Conservation (phyloP, 1,140 invertebrate genomes). For the Meteorus sp. region DNA sequence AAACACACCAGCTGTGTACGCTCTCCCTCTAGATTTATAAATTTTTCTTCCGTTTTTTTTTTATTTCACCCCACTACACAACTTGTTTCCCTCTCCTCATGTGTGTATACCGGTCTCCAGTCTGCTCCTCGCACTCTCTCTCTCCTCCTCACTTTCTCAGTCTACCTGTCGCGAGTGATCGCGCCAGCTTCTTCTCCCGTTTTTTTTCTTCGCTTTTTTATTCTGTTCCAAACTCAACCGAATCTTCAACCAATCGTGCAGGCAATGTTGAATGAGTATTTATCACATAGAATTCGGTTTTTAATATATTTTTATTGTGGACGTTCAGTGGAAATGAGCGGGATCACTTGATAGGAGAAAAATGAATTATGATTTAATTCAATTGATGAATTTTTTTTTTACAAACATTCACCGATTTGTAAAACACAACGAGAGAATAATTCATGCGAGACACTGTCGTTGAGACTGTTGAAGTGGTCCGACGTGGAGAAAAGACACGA, state of each 20-base stretch:
- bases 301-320: too few species aligned
- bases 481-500: conserved; percentile 7
- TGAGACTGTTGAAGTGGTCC: conserved; percentile 3
- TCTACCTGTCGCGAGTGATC: conserved; percentile 6
- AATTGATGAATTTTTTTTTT: neutral
- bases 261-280: too few species aligned
- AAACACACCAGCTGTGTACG: conserved; percentile 23
- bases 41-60: neutral
- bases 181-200: neutral
- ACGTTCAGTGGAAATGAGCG: too few species aligned
- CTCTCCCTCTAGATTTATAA: conserved; percentile 21
- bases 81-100: neutral
- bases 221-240: neutral
- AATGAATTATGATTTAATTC: too few species aligned
- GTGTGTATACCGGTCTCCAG: too few species aligned
- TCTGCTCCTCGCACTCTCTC: neutral
- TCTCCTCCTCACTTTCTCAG: conserved; percentile 14
- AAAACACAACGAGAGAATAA: conserved; percentile 1
- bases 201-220: neutral
- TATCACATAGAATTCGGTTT: too few species aligned
- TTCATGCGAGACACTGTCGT: conserved; percentile 20
- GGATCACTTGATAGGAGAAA: too few species aligned
- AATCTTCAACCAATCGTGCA: too few species aligned
- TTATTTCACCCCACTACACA: conserved; percentile 6
- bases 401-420: conserved; percentile 1